Evolutionary conservation across 64 coral and sea anemone species (phyloP).

Genomic region (Hydrozoanthus tunicans): DNA sequence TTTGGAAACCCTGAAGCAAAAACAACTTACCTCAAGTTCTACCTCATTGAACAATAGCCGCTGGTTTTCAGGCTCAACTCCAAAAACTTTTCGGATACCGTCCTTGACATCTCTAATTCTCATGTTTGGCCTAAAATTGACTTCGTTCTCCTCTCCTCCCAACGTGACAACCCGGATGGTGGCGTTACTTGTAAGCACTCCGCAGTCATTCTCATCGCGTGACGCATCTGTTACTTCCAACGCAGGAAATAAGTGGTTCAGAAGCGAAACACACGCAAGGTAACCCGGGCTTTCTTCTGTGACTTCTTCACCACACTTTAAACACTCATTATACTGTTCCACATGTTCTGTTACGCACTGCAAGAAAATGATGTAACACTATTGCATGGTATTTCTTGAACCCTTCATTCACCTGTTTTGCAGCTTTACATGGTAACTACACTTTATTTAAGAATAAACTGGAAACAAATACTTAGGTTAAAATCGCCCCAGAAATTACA

Average conservation of each 20-base stretch:
- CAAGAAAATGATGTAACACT: not conserved
- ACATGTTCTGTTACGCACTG: conserved; percentile 41
- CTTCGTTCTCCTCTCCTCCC: conserved; percentile 17
- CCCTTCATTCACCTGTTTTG: no score
- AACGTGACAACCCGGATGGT: conserved; percentile 46
- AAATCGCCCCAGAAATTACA: no score
- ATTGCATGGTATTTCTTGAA: not conserved
- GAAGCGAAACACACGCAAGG: conserved; percentile 10
- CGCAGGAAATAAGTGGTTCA: conserved; percentile 44
- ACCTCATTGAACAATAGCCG: conserved; percentile 27
- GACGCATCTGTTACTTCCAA: not conserved
- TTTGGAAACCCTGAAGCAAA: no score
- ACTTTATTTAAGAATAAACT: no score
- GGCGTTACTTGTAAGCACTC: not conserved
- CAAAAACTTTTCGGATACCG: not conserved
- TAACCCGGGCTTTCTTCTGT: conserved; percentile 29
- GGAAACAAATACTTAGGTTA: no score
- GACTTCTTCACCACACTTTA: conserved; percentile 45
- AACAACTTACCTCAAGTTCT: conserved; percentile 21
- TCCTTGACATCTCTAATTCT: not conserved
- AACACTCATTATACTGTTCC: conserved; percentile 12
- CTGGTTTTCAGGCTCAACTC: conserved; percentile 36
- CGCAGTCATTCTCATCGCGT: not conserved
- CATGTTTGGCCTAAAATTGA: not conserved
- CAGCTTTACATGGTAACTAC: no score